These are phyloP conservation scores for Ernsta delagoae DNA, from an alignment of 2,888 invertebrate species.

Conservation along the genomic window DNA sequence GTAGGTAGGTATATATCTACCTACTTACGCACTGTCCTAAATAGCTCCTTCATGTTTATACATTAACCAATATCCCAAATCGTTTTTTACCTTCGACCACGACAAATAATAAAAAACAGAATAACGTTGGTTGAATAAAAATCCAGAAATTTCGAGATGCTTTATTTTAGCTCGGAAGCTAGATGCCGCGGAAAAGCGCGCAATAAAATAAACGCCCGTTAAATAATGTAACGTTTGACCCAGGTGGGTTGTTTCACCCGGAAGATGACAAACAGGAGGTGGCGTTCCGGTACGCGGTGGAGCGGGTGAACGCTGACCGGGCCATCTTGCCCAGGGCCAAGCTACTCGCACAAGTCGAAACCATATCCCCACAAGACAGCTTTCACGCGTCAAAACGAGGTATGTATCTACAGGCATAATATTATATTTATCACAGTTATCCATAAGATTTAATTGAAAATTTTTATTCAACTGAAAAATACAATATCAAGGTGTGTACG, in stretches of 20 bases:
- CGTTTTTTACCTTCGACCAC: background rate
- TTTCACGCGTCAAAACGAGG: conserved; percentile 97
- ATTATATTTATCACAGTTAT: no score
- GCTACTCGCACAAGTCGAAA: conserved; percentile 94
- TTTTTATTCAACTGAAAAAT: no score
- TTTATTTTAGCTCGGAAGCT: background rate
- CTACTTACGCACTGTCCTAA: no score
- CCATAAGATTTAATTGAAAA: no score
- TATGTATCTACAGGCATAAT: no score
- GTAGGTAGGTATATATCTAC: no score
- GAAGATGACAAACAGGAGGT: conserved; percentile 95
- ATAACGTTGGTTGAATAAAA: background rate
- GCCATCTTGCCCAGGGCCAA: conserved; percentile 95
- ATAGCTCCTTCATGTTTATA: no score
- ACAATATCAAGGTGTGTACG: no score
- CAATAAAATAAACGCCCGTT: conserved; percentile 8
- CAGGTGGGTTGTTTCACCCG: conserved; percentile 95
- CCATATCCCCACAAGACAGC: conserved; percentile 95
- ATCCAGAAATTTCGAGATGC: background rate
- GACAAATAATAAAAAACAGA: background rate
- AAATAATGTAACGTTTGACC: conserved; percentile 16
- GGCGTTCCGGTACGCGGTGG: conserved; percentile 96
- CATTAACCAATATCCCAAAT: no score
- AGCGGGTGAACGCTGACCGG: conserved; percentile 91
- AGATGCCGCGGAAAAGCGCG: background rate